phyloP scores from a whole-genome alignment of 2,888 invertebrate species.

The Ophion ventricosus region DNA sequence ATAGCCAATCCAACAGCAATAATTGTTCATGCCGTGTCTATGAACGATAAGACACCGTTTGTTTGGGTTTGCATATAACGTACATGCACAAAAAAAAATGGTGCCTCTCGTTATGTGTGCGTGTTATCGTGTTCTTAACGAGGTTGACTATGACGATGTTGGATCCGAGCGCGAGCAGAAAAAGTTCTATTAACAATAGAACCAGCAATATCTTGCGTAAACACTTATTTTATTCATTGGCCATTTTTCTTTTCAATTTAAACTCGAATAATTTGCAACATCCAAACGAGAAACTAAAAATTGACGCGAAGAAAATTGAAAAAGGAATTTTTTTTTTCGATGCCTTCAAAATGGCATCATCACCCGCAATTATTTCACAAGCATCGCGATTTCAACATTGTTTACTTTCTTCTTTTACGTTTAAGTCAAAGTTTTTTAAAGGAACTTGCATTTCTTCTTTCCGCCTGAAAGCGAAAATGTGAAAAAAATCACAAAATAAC shows the following conservation, averaged over 20 bases:
- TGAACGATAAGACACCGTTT: no score
- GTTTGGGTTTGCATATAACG: background rate
- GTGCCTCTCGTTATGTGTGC: conserved; percentile 22
- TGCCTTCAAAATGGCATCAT: background rate
- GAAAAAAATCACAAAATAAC: background rate
- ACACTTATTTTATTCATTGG: background rate
- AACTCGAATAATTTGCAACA: background rate
- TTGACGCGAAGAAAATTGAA: no score
- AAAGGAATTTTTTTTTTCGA: background rate
- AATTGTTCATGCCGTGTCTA: background rate
- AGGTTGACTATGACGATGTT: background rate
- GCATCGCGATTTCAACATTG: background rate
- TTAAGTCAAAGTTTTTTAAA: no score
- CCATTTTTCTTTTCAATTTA: background rate
- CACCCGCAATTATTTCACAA: background rate
- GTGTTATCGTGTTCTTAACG: conserved; percentile 5
- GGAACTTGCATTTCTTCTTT: background rate
- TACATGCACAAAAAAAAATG: background rate
- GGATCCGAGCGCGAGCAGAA: background rate
- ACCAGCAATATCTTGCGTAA: no score
- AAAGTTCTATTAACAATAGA: background rate
- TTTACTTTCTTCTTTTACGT: background rate
- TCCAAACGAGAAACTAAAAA: no score
- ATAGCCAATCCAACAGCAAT: background rate
- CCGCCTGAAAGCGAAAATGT: background rate